Evolutionary conservation across 2,888 invertebrate species (phyloP).

Genomic region (Argyresthia albistria): DNA sequence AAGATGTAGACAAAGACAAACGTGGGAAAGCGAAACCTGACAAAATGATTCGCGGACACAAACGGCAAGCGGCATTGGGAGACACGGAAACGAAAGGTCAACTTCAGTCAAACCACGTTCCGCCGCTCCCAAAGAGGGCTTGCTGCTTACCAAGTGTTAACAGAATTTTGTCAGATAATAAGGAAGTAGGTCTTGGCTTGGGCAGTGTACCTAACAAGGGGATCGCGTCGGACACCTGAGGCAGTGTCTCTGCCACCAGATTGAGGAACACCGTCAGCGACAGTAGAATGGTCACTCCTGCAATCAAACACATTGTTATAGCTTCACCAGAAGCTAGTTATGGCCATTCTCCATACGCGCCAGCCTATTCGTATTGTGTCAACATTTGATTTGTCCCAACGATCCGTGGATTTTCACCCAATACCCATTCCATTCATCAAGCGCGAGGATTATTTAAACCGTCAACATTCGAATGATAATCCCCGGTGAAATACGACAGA

Average conservation of each 20-base stretch:
- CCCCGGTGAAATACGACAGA: too few relatives aligned
- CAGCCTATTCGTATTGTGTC: too few relatives aligned
- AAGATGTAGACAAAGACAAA: neutral
- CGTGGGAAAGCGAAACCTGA: conserved; percentile 1
- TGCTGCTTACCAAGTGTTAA: neutral
- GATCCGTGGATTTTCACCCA: too few relatives aligned
- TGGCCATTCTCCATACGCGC: too few relatives aligned
- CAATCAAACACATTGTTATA: conserved; percentile 71
- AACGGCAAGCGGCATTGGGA: too few relatives aligned
- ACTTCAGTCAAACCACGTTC: neutral
- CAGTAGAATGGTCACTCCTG: conserved; percentile 99
- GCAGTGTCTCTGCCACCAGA: conserved; percentile 99
- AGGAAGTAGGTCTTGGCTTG: conserved; percentile 39
- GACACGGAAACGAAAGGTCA: too few relatives aligned
- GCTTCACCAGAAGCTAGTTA: neutral
- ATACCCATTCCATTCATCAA: too few relatives aligned
- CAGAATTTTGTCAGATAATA: neutral
- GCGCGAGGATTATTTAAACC: too few relatives aligned
- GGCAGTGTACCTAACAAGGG: conserved; percentile 96
- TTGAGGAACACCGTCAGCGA: conserved; percentile 99
- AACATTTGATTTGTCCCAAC: too few relatives aligned
- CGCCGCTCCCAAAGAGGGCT: neutral
- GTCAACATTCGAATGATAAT: too few relatives aligned
- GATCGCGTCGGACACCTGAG: conserved; percentile 99
- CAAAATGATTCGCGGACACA: neutral